Evolutionary conservation across 2,113 vertebrate genomes (phyloP), one percentile per base, ranked within the genome.

Genomic region (Eurystomus gularis): DNA sequence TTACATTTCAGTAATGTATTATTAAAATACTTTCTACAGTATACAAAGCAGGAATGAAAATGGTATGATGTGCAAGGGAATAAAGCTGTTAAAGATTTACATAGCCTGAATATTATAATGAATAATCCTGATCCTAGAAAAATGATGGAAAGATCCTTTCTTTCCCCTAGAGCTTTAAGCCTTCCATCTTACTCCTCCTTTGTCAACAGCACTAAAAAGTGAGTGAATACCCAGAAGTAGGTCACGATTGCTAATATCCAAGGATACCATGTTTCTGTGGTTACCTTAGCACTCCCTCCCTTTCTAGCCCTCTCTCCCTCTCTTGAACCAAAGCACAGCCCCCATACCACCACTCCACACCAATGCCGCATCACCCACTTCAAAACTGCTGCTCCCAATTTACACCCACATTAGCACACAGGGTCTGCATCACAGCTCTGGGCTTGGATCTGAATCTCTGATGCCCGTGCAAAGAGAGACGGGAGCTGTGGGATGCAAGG

Each of bases 191-290:
- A 90, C 42, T 72, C 84, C 48, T 92, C 72, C 54, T 86, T 91
- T 96, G 94, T 91, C 82, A 95, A 65, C 69, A 89, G 61, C 70
- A 39, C 64, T 94, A 69, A 89, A 95, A 81, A 91, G 83, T 31
- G 89, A 92, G 94, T 69, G 89, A 96, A 92, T 87, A 96, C 72
- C 77, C 85, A 96, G 94, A 97, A 97, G 96, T 97, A 97, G 97
- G 97, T 97, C 96, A 97, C 3, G 49, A 51, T 82, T 94, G 87
- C 79, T 97, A 89, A 97, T 97, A 97, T 96, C 89, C 94, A 97
- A 96, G 94, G 94, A 97, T 96, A 96, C 95, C 94, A 51, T 52
- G 94, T 97, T 96, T 96, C 92, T 97, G 96, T 94, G 94, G 96
- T 97, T 97, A 96, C 95, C 96, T 96, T 66, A 81, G 57, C 2